Conservation (phyloP, 2,797 vertebrate species). For the Sebastes trivittatus region DNA sequence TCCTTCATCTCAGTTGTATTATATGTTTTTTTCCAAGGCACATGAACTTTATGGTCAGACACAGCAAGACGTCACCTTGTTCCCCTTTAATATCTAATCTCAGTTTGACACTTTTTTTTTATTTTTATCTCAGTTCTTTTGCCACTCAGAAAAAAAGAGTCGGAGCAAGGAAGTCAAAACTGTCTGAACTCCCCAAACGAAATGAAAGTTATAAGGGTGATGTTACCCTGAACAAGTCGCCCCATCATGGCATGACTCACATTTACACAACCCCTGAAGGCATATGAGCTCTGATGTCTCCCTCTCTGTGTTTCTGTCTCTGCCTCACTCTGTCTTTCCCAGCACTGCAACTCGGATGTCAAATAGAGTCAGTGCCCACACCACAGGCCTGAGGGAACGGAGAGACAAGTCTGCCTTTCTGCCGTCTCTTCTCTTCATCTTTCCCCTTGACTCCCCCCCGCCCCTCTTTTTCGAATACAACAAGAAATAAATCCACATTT, state of each 20-base stretch:
- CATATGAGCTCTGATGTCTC: slow-evolving; percentile 69
- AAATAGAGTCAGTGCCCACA: slow-evolving; percentile 80
- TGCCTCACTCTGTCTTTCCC: slow-evolving; percentile 72
- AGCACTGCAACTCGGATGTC: slow-evolving; percentile 69
- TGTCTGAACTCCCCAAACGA: slow-evolving; percentile 66
- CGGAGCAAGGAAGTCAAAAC: slow-evolving; percentile 48
- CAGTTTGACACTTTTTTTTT: slow-evolving; percentile 33
- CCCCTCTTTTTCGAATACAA: background rate
- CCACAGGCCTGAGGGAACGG: slow-evolving; percentile 73
- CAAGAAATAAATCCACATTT: slow-evolving; percentile 22
- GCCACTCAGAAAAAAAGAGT: slow-evolving; percentile 40
- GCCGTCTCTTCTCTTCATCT: slow-evolving; percentile 64
- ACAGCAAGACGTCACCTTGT: slow-evolving; percentile 14
- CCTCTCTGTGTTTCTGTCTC: slow-evolving; percentile 68
- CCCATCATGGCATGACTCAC: slow-evolving; percentile 75
- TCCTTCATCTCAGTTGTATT: background rate
- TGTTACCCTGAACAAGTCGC: slow-evolving; percentile 68
- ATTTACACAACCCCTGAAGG: slow-evolving; percentile 73
- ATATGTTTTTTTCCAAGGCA: background rate
- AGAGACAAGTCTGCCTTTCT: slow-evolving; percentile 73
- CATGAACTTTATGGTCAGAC: slow-evolving; percentile 4
- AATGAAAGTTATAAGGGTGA: slow-evolving; percentile 73
- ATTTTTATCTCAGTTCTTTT: slow-evolving; percentile 45
- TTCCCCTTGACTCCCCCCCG: slow-evolving; percentile 20
- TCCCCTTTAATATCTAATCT: slow-evolving; percentile 34